Percentiles rank a stretch among this genome's conserved stretches.
Evolutionary conservation across 1,140 invertebrate genomes (phyloP).

Genomic region (Euwallacea fornicatus): DNA sequence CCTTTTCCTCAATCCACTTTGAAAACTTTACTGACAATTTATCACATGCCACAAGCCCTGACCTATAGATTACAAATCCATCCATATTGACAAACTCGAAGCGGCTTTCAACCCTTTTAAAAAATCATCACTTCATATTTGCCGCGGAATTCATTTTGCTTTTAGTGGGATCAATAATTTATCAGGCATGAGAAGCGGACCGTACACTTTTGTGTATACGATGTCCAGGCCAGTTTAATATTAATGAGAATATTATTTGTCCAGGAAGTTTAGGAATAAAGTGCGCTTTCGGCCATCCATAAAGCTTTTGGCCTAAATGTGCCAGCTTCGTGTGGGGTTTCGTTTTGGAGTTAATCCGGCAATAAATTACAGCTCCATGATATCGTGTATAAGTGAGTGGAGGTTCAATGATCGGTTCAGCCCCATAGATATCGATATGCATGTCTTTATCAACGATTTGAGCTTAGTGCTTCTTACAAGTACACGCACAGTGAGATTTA

Average conservation of each 20-base stretch:
- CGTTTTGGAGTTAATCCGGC: background rate
- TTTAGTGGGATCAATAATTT: constrained; percentile 9
- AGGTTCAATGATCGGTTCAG: background rate
- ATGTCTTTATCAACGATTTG: background rate
- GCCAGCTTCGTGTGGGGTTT: background rate
- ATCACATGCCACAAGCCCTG: background rate
- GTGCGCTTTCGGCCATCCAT: background rate
- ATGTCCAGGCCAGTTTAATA: constrained; percentile 1
- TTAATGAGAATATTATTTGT: constrained; percentile 9
- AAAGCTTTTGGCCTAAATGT: background rate
- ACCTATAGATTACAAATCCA: background rate
- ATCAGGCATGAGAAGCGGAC: background rate
- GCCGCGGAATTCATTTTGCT: constrained; percentile 4
- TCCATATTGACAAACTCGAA: background rate
- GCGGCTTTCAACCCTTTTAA: constrained; percentile 5
- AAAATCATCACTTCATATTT: constrained; percentile 2
- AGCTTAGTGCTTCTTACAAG: background rate
- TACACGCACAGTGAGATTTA: background rate
- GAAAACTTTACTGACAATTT: background rate
- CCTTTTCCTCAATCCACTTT: background rate
- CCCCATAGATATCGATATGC: background rate
- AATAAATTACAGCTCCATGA: background rate
- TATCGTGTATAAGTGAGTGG: background rate
- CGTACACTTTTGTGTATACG: background rate
- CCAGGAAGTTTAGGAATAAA: constrained; percentile 3